Percentiles rank a stretch among this genome's conserved stretches.
Conservation (phyloP, 2,113 vertebrate species). For the Lycaon pictus region DNA sequence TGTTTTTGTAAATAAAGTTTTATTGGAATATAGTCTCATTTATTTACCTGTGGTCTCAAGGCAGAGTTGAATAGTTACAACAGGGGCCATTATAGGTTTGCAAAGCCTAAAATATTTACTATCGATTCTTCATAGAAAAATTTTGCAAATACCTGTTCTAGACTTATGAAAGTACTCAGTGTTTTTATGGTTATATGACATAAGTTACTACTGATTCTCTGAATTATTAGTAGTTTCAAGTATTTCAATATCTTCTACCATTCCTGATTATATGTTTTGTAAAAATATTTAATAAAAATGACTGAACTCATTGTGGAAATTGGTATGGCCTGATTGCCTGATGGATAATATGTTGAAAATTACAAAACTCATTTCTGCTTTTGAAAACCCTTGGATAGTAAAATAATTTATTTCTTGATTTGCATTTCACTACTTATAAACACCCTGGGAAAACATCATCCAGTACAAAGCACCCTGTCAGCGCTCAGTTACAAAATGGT, state of each 20-base stretch:
- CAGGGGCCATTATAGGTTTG: neutral
- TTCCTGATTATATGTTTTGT: slow-evolving; percentile 10
- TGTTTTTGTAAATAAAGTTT: slow-evolving; percentile 36
- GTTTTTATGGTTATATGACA: neutral
- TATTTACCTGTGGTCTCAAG: neutral
- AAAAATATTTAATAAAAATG: neutral
- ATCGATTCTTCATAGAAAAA: neutral
- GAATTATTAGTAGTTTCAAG: slow-evolving; percentile 38
- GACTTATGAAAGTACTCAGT: neutral
- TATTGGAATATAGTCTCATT: neutral
- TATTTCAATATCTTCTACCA: neutral
- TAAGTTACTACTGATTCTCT: neutral
- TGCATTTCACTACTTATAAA: slow-evolving; percentile 35
- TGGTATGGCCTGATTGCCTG: neutral
- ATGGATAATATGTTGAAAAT: neutral
- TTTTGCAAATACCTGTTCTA: neutral
- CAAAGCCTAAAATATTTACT: slow-evolving; percentile 1
- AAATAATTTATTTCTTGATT: slow-evolving; percentile 61
- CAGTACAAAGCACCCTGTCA: neutral
- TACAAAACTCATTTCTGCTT: slow-evolving; percentile 37
- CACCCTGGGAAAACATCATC: neutral
- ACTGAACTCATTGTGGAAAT: slow-evolving; percentile 32
- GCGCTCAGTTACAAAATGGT: neutral
- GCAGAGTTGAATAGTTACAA: neutral
- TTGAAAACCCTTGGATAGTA: neutral